Evolutionary conservation across 1,140 invertebrate genomes (phyloP).

Genomic region (Drosophila nebulosa): DNA sequence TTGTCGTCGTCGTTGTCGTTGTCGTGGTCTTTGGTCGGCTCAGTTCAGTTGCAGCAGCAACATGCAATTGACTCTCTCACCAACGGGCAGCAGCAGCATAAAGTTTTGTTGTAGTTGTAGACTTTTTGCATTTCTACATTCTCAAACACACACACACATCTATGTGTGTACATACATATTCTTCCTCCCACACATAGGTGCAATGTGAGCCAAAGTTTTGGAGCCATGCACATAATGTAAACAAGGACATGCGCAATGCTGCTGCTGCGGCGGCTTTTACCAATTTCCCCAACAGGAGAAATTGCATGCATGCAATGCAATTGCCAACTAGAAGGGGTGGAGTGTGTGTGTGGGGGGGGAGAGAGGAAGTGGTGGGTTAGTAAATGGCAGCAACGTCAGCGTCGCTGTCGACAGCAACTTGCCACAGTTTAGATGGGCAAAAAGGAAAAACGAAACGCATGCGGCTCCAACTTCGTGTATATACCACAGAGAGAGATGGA

Average conservation of each 20-base stretch:
- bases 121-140: constrained; percentile 65
- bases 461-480: constrained; percentile 34
- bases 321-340: constrained; percentile 70
- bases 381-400: constrained; percentile 46
- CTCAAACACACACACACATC: constrained; percentile 5
- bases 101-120: constrained; percentile 74
- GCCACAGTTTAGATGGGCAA: constrained; percentile 75
- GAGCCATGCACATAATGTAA: constrained; percentile 71
- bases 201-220: constrained; percentile 35
- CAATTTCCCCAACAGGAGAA: constrained; percentile 71
- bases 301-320: constrained; percentile 69
- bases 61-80: constrained; percentile 28
- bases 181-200: constrained; percentile 17
- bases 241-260: constrained; percentile 71
- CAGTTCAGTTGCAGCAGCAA: constrained; percentile 63
- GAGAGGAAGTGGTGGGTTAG: constrained; percentile 25
- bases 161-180: constrained; percentile 2
- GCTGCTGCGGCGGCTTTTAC: constrained; percentile 8
- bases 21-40: constrained; percentile 23
- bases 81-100: background rate
- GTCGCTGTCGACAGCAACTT: constrained; percentile 58
- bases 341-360: background rate
- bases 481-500: constrained; percentile 4
- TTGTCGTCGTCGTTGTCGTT: constrained; percentile 24
- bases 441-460: constrained; percentile 46